Percentiles rank a stretch among this genome's conserved stretches.
Evolutionary conservation across 2,113 vertebrate species (phyloP).

Genomic region (Phycodurus eques): DNA sequence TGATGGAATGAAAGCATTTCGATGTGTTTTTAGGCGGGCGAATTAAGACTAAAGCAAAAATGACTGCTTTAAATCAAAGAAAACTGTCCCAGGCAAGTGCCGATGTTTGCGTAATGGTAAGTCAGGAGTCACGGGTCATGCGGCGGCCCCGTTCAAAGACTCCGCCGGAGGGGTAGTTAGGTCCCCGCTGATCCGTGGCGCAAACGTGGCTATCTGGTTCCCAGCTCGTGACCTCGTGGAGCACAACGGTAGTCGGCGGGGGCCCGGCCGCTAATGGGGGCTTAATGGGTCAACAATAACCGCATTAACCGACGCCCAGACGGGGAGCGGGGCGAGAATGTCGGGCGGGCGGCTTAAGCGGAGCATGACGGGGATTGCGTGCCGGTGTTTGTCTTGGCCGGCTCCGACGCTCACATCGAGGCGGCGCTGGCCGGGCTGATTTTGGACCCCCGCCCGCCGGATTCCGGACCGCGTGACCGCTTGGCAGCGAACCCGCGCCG

Average conservation of each 20-base stretch:
- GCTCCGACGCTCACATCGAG: slow-evolving; percentile 56
- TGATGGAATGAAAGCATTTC: too few species aligned
- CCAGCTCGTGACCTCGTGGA: not conserved
- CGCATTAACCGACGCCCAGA: slow-evolving; percentile 55
- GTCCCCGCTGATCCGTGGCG: not conserved
- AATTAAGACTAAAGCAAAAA: too few species aligned
- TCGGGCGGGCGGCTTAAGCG: slow-evolving; percentile 59
- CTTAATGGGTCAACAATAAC: slow-evolving; percentile 67
- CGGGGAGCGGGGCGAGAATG: slow-evolving; percentile 52
- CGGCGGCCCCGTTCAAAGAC: slow-evolving; percentile 17
- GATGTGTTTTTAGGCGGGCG: too few species aligned
- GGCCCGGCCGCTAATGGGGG: not conserved
- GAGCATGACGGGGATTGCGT: slow-evolving; percentile 67
- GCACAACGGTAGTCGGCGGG: not conserved
- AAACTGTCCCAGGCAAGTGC: not conserved
- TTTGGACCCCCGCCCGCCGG: slow-evolving; percentile 28
- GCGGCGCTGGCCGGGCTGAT: slow-evolving; percentile 40
- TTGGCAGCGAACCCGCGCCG: slow-evolving; percentile 19
- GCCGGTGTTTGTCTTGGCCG: slow-evolving; percentile 66
- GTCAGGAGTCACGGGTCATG: slow-evolving; percentile 54
- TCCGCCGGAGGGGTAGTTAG: not conserved
- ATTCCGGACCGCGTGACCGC: slow-evolving; percentile 52
- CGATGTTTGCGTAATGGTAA: not conserved
- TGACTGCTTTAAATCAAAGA: too few species aligned
- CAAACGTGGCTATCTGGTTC: not conserved